A percentile compares a stretch with the other conserved stretches of the same genome.
These are phyloP conservation scores for Leptopterna dolabrata DNA, from an alignment of 2,888 invertebrate genomes.

Conservation along the genomic window DNA sequence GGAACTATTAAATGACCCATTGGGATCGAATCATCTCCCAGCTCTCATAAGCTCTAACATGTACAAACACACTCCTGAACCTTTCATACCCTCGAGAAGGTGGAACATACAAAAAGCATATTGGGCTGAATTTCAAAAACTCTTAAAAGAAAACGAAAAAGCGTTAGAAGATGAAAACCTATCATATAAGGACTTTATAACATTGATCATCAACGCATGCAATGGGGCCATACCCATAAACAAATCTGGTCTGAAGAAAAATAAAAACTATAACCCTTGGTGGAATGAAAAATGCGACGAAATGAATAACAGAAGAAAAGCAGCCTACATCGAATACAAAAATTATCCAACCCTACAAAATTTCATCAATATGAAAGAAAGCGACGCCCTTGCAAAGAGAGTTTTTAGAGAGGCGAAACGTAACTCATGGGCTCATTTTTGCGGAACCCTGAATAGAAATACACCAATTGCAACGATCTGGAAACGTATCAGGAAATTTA, in stretches of 20 bases:
- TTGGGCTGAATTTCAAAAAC: neutral
- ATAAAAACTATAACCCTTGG: neutral
- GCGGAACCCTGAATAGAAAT: neutral
- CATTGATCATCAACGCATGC: neutral
- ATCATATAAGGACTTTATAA: neutral
- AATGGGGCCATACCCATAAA: neutral
- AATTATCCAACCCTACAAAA: neutral
- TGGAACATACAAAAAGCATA: neutral
- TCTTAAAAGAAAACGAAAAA: too few relatives aligned
- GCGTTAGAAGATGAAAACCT: too few relatives aligned
- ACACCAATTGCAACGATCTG: neutral
- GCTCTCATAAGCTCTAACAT: neutral
- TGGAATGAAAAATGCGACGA: neutral
- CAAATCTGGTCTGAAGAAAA: neutral
- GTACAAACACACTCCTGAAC: neutral
- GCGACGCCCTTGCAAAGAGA: neutral
- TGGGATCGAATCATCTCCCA: neutral
- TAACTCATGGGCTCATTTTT: neutral
- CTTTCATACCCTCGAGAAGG: neutral
- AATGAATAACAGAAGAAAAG: neutral
- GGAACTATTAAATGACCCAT: neutral
- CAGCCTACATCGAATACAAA: neutral
- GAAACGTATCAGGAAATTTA: constrained; percentile 7
- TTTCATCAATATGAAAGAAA: neutral
- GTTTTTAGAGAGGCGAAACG: neutral